Percentiles rank a stretch among this genome's conserved stretches.
These are phyloP conservation scores for Cherax quadricarinatus DNA, from an alignment of 1,140 invertebrate genomes.

Conservation along the genomic window DNA sequence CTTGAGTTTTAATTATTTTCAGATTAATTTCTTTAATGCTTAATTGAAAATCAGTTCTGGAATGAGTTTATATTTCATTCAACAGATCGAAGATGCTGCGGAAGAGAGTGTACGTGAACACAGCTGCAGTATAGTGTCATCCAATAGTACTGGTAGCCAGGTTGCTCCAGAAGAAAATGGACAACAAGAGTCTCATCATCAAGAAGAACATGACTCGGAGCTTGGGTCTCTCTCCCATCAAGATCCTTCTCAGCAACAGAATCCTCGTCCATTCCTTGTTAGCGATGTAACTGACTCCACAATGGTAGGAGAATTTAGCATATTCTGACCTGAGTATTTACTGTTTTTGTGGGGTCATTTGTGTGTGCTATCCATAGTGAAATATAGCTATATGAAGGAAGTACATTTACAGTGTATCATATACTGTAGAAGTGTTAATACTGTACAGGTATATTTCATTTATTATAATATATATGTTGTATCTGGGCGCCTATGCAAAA, in stretches of 20 bases:
- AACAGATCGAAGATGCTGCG: constrained; percentile 50
- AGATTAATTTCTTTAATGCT: no score
- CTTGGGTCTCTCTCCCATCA: not conserved
- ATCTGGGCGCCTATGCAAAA: no score
- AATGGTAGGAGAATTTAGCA: not conserved
- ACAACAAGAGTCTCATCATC: constrained; percentile 11
- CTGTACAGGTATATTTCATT: no score
- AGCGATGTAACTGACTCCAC: not conserved
- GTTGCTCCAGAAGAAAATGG: constrained; percentile 27
- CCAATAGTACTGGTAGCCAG: constrained; percentile 14
- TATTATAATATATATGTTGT: no score
- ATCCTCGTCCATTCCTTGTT: not conserved
- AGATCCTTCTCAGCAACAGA: not conserved
- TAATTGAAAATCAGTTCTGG: no score
- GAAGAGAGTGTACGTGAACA: constrained; percentile 37
- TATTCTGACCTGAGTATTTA: no score
- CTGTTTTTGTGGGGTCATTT: no score
- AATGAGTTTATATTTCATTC: not conserved
- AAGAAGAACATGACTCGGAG: not conserved
- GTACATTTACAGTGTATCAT: not conserved
- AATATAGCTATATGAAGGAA: no score
- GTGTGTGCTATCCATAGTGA: no score
- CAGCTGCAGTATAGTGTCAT: constrained; percentile 47
- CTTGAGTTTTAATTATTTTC: no score
- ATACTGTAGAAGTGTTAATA: not conserved